Base-by-base conservation (phyloP, 2,888 invertebrate species). In the Himalopsyche tibetana region DNA sequence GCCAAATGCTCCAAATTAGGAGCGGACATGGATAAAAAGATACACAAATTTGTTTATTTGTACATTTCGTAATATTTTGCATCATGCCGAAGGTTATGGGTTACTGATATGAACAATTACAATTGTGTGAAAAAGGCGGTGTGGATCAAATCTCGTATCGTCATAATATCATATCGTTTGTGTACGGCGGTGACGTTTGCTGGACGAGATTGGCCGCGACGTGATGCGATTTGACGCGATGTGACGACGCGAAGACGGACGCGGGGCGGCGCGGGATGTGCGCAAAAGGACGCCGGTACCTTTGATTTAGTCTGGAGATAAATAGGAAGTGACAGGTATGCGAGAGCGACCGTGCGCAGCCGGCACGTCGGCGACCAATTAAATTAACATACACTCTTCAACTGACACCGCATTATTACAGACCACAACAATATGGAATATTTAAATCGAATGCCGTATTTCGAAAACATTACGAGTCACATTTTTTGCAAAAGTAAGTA, bases 271-370 rank as follows among this genome's bases (percentile, higher is more conserved):
- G 42, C 42, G 79, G 55, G 42, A 42, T 19, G 87, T 80, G 55
- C 45, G 87, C 82, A 87, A 87, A 63, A 87, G 86, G 86, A 86
- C 83, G 85, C 80, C 87, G 87, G 86, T 84, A 82, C 86, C 86
- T 87, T 87, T 87, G 87, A 87, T 87, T 86, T 80, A 55, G 84
- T 42, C 86, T 28, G 28, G 84, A 83, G 87, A 87, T 87, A 87
- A 87, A 86, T 82, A 84, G 85, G 42, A 63, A 63, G 63, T 63
- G 63, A 63, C 63, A 63, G 63, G 63, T 63, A 63, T 63, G 28
- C 63, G 63, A 63, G 11, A 63, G 63, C 63, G 63, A 63, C 63
- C 63, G 63, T 28, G 63, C 63, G 63, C 19, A 63, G 19, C 63
- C 63, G 63, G 63, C 63, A 63, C 63, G 63, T 63, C 28, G 63